These are phyloP conservation scores for Eulemur mongoz DNA, from an alignment of 2,797 vertebrate species.

Conservation along the genomic window DNA sequence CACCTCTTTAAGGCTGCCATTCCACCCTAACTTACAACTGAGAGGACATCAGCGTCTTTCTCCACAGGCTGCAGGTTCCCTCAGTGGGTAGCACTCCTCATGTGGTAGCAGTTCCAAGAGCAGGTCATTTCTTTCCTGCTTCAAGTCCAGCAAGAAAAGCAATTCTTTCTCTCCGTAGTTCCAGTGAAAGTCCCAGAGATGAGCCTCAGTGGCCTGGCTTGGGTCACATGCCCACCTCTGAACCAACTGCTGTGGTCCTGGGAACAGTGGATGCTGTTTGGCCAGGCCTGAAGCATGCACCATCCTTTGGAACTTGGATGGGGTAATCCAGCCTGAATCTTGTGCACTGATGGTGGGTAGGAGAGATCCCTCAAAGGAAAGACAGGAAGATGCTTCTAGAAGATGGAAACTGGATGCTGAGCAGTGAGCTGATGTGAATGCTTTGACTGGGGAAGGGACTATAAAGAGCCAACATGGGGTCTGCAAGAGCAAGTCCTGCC, in stretches of 20 bases:
- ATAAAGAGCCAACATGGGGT: neutral
- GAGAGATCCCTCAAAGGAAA: neutral
- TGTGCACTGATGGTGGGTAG: neutral
- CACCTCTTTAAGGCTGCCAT: neutral
- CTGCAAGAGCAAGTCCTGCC: neutral
- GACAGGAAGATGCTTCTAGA: neutral
- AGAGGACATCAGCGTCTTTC: neutral
- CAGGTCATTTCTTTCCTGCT: neutral
- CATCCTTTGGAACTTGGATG: neutral
- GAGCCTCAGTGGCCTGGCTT: neutral
- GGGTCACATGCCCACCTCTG: neutral
- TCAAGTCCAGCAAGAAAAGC: neutral
- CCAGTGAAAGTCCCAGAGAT: conserved; percentile 29
- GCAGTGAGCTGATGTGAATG: neutral
- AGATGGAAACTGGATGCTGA: neutral
- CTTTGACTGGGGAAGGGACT: neutral
- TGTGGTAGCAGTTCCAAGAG: neutral
- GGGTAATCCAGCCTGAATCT: neutral
- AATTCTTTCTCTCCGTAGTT: neutral
- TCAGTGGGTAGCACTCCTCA: neutral
- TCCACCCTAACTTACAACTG: neutral
- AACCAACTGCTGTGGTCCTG: neutral
- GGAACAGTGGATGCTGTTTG: neutral
- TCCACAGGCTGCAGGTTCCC: neutral
- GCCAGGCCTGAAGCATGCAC: neutral